Conservation (phyloP, 2,113 vertebrate species). For the pig (Sus scrofa) region DNA sequence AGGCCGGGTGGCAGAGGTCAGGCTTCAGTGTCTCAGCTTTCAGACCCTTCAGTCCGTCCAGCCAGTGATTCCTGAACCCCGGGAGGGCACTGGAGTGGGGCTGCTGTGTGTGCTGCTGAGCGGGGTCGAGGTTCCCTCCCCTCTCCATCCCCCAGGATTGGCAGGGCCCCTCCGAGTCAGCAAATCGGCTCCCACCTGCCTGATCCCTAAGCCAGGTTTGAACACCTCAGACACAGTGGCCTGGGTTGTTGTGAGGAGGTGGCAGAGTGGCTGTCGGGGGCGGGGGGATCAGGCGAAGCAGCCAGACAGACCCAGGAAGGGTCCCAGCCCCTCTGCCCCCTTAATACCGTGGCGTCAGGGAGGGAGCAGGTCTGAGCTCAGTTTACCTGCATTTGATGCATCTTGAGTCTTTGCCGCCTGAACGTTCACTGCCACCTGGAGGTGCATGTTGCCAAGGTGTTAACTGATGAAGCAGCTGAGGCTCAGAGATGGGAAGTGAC, state of each 20-base stretch:
- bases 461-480: not conserved
- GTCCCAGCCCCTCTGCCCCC: not conserved
- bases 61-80: not conserved
- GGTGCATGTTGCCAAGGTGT: not conserved
- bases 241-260: fast-evolving
- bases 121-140: not conserved
- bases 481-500: not conserved
- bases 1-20: not conserved
- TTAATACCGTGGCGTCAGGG: not conserved
- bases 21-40: not conserved
- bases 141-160: fast-evolving
- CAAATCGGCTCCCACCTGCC: not conserved
- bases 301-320: not conserved
- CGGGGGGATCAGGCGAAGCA: not conserved
- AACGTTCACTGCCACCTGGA: not conserved
- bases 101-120: fast-evolving
- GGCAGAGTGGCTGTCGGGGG: not conserved
- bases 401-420: not conserved
- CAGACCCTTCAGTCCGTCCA: not conserved
- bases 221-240: not conserved
- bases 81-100: not conserved
- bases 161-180: not conserved
- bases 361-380: not conserved
- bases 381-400: not conserved
- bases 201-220: not conserved